Evolutionary conservation across 2,797 vertebrate genomes (phyloP).

Genomic region (Dermochelys coriacea): DNA sequence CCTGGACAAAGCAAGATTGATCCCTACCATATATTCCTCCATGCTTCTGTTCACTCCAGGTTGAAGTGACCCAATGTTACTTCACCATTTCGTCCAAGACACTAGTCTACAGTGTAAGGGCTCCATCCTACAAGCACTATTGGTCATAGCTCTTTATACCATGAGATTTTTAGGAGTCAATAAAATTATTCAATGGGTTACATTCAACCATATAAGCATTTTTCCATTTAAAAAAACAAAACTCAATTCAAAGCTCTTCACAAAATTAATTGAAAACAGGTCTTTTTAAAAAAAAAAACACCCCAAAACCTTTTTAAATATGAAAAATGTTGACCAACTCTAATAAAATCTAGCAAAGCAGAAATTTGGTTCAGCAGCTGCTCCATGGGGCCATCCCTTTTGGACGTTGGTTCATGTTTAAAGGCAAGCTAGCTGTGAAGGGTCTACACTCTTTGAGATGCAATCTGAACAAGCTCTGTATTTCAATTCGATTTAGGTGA

Average conservation of each 20-base stretch:
- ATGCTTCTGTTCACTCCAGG: neutral
- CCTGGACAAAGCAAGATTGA: neutral
- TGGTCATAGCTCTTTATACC: neutral
- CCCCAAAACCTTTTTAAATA: too few relatives aligned
- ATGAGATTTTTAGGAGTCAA: neutral
- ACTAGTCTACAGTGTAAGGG: neutral
- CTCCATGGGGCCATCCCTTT: neutral
- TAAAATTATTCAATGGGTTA: neutral
- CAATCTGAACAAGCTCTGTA: neutral
- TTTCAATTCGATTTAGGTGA: neutral
- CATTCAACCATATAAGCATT: neutral
- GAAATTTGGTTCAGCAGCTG: neutral
- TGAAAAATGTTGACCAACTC: neutral
- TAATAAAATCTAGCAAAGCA: too few relatives aligned
- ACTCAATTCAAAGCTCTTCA: neutral
- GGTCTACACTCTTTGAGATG: too few relatives aligned
- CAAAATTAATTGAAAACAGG: neutral
- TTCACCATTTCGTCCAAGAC: neutral
- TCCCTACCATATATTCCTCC: neutral
- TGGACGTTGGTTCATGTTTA: neutral
- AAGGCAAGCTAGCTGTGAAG: neutral
- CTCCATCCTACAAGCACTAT: neutral
- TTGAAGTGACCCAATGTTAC: neutral
- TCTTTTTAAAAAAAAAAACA: neutral
- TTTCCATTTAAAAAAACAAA: neutral